Base-by-base conservation (phyloP, 2,888 invertebrate species). In the Leptarthrus brevirostris region DNA sequence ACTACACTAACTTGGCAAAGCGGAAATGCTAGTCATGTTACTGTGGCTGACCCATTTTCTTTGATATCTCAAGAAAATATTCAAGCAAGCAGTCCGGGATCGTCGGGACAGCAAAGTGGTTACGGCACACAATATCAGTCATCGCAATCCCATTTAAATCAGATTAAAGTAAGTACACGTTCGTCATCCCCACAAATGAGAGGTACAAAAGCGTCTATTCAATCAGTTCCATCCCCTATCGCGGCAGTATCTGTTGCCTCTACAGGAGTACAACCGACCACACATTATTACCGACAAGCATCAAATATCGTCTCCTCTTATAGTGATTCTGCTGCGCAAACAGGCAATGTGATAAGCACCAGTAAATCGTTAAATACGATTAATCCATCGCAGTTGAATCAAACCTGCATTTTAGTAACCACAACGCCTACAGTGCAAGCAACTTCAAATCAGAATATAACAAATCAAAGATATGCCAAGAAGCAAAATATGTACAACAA, bases 21-120 rank as follows among this genome's bases (percentile, higher is more conserved):
- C 79, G 83, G 83, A 16, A 72, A 70, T 2, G 64, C 74, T 56
- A 75, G 26, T 49, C 66, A 66, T 14, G 24, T 66, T 26, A 14
- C 44, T 18, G 36, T 61, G 4, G 40, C 20, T 18, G 66, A 76
- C 16, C 92, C 93, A 0, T 92, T 93, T 83, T 92, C 92, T 75
- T 91, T 93, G 79, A 84, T 93, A 80, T 92, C 92, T 16, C 92
- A 93, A 83, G 92, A 93, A 84, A 92, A 90, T 86, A 24, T 92
- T 78, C 56, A 56, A 14, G 14, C 56, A 10, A 12, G 16, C 1
- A 61, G 40, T 61, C 22, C 88, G 90, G 16, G 88, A 88, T 54
- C 89, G 90, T 64, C 88, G 89, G 72, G 89, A 88, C 79, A 87
- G 87, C 76, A 82, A 87, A 14, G 87, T 89, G 47, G 87, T 89